Base-by-base conservation (phyloP, 2,113 vertebrate species). In the Pao palembangensis region DNA sequence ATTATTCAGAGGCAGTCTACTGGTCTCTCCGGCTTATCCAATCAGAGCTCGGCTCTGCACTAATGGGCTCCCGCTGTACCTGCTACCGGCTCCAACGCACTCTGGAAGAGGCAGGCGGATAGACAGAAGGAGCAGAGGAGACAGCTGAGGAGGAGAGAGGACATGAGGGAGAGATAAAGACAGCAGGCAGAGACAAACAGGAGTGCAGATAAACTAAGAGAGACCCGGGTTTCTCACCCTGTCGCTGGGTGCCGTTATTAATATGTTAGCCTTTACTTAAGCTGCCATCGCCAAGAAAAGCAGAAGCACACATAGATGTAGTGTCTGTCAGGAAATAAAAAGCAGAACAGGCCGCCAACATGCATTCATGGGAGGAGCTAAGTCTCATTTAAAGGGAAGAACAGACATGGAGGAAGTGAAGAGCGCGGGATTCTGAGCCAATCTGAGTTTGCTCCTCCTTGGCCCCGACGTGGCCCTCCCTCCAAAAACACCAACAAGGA, bases 1-100 rank as follows among this genome's bases (percentile, higher is more conserved):
- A 98, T 98, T 98, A 98, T 98, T 98, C 95, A 98, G 94, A 88
- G 92, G 94, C 93, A 91, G 94, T 95, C 95, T 97, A 93, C 93
- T 91, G 89, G 94, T 95, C 95, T 94, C 93, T 81, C 91, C 83
- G 90, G 94, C 92, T 94, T 93, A 96, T 93, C 96, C 96, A 98
- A 98, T 98, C 95, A 96, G 94, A 96, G 93, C 92, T 71, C 91
- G 94, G 93, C 85, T 91, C 90, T 88, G 77, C 87, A 90, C 93
- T 98, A 98, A 98, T 98, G 93, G 95, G 94, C 94, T 95, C 94
- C 92, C 89, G 93, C 91, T 92, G 93, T 94, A 94, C 93, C 94
- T 95, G 94, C 93, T 94, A 94, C 92, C 92, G 92, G 95, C 92
- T 94, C 92, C 92, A 91, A 91, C 92, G 88, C 91, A 92, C 92